phyloP scores from a whole-genome alignment of 2,113 vertebrate genomes.

The Eolophus roseicapilla region DNA sequence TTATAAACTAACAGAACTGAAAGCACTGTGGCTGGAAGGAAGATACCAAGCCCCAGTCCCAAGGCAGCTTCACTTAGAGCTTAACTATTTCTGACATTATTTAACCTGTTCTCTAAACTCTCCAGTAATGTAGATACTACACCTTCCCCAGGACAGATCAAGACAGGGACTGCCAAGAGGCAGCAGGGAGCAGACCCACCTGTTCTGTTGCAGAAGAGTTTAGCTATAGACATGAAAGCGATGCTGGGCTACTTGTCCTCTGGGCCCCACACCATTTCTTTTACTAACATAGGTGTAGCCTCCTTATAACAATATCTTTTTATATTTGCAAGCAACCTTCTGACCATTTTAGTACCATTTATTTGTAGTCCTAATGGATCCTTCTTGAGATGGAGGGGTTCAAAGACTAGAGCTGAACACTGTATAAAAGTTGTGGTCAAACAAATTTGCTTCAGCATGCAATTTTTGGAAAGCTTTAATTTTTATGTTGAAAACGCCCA shows the following conservation, averaged over 20 bases:
- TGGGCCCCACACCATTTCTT: background rate
- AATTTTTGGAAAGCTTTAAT: background rate
- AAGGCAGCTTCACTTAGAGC: background rate
- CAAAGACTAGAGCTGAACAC: background rate
- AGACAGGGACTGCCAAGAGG: background rate
- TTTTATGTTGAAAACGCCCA: background rate
- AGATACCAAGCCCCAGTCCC: background rate
- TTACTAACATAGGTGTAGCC: background rate
- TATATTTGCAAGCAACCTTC: background rate
- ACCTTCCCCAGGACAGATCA: background rate
- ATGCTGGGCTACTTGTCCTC: background rate
- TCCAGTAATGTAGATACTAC: background rate
- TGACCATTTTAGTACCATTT: background rate
- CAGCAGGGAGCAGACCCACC: background rate
- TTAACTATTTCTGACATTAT: background rate
- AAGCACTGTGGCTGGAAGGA: background rate
- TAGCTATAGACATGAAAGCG: background rate
- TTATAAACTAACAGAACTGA: slow-evolving; percentile 4
- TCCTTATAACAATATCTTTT: background rate
- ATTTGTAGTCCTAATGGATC: background rate
- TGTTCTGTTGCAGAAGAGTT: background rate
- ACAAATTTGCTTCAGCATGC: background rate
- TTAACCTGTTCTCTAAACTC: background rate
- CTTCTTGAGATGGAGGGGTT: background rate
- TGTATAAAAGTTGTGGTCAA: background rate